These are phyloP conservation scores for Cynoglossus semilaevis DNA, from an alignment of 2,113 vertebrate species.

Conservation along the genomic window DNA sequence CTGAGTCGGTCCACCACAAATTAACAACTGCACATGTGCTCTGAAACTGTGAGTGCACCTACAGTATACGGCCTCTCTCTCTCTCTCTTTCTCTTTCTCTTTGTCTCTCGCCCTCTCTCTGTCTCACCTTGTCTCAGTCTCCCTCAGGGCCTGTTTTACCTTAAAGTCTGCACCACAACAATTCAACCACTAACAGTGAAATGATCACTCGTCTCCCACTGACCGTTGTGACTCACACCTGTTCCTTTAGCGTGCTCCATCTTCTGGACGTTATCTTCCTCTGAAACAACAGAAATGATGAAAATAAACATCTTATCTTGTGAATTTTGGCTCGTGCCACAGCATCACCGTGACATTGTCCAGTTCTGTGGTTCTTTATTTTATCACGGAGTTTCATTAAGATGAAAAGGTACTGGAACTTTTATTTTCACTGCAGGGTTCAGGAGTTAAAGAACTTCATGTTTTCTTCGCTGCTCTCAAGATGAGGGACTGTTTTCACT, in stretches of 20 bases:
- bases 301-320: slow-evolving; percentile 24
- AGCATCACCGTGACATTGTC: neutral
- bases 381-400: slow-evolving; percentile 20
- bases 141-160: too few species aligned
- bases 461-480: slow-evolving; percentile 48
- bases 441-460: slow-evolving; percentile 23
- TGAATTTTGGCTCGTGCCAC: slow-evolving; percentile 12
- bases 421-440: slow-evolving; percentile 14
- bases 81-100: too few species aligned
- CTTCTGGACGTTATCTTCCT: slow-evolving; percentile 10
- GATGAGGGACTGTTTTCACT: slow-evolving; percentile 65
- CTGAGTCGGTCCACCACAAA: slow-evolving; percentile 13
- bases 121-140: slow-evolving; percentile 19
- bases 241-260: neutral
- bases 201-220: slow-evolving; percentile 38
- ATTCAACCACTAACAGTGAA: too few species aligned
- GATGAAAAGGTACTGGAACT: slow-evolving; percentile 18
- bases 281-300: slow-evolving; percentile 7
- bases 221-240: slow-evolving; percentile 4
- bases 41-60: slow-evolving; percentile 1
- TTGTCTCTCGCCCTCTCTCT: too few species aligned
- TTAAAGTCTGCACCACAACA: too few species aligned
- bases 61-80: neutral
- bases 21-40: slow-evolving; percentile 11
- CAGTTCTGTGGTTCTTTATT: neutral